These are phyloP conservation scores for Hydropotes inermis DNA, from an alignment of 2,113 vertebrate species.

Conservation along the genomic window DNA sequence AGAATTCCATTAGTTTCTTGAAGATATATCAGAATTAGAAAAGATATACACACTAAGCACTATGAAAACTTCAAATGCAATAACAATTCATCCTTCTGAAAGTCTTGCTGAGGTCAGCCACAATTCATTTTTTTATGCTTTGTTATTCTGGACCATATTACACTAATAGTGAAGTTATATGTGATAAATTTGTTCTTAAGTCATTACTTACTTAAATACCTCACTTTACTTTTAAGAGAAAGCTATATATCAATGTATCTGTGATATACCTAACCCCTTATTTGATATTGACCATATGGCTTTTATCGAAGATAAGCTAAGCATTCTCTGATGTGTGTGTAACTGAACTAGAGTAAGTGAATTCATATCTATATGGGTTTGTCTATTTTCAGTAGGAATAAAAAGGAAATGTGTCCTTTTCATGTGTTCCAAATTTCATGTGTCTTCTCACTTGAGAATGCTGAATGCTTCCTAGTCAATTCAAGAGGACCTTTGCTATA, in stretches of 20 bases:
- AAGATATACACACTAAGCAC: neutral
- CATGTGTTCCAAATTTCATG: neutral
- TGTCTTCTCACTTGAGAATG: neutral
- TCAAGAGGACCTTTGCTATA: neutral
- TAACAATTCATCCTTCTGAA: neutral
- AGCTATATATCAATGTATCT: neutral
- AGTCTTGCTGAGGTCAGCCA: neutral
- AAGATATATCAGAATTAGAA: constrained; percentile 9
- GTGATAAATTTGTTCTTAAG: neutral
- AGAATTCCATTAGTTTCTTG: constrained; percentile 26
- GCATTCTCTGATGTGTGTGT: neutral
- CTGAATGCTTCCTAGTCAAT: neutral
- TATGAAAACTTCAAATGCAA: neutral
- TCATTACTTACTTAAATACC: neutral
- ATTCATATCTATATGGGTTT: neutral
- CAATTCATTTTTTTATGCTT: neutral
- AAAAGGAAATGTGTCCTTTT: neutral
- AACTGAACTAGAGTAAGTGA: neutral
- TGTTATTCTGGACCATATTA: neutral
- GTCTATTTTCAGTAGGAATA: neutral
- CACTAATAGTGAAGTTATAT: neutral
- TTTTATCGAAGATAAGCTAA: neutral
- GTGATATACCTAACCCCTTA: neutral
- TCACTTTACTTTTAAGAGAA: neutral
- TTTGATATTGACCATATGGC: neutral